Conservation (phyloP, 2,113 vertebrate genomes). For the Falco punctatus region DNA sequence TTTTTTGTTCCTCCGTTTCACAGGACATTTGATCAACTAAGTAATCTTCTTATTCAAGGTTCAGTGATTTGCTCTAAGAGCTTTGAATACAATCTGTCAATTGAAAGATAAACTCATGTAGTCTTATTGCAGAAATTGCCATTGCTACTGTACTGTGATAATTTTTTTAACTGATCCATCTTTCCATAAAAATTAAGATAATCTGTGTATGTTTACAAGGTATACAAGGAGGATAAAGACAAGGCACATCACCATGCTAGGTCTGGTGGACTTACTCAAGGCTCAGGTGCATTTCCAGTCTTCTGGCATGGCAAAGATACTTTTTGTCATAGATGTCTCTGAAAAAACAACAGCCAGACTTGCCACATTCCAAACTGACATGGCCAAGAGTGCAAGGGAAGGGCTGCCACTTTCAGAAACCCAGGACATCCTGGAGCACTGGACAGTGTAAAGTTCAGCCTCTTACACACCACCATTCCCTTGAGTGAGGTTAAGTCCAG, state of each 20-base stretch:
- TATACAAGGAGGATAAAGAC: background rate
- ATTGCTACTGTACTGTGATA: background rate
- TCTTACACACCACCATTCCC: background rate
- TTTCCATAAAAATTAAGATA: background rate
- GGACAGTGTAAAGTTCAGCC: fast-evolving
- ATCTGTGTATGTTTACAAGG: background rate
- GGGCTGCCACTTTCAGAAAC: background rate
- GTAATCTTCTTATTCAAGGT: slow-evolving; percentile 34
- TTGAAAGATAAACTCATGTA: background rate
- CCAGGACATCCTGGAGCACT: background rate
- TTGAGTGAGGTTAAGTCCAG: background rate
- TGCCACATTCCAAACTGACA: background rate
- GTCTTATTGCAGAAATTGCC: background rate
- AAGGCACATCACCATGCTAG: background rate
- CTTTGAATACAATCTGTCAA: background rate
- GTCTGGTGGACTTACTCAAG: background rate
- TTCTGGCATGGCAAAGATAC: background rate
- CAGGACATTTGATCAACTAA: background rate
- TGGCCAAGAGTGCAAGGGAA: background rate
- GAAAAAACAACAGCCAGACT: background rate
- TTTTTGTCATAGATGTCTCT: background rate
- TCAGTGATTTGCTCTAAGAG: background rate
- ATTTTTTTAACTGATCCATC: background rate
- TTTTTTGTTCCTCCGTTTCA: background rate
- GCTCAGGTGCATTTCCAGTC: background rate